Base-by-base conservation (phyloP, 2,797 vertebrate species). In the Myotis pilosus region DNA sequence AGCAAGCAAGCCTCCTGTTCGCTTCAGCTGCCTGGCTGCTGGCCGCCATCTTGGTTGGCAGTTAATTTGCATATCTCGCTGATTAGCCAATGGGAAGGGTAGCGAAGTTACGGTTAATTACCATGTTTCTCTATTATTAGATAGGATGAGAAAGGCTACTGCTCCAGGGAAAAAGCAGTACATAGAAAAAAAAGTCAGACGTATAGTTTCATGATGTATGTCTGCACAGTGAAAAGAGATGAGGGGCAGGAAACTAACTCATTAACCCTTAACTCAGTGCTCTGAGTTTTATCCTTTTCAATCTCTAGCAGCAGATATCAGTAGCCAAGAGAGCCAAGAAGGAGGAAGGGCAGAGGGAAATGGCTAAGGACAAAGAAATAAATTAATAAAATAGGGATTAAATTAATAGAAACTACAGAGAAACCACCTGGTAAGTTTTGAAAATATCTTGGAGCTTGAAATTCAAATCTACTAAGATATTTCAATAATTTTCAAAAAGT, bases 401-500 rank as follows among this genome's bases (percentile, higher is more conserved):
- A 60, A 20, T 33, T 22, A 7, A 51, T 23, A 68, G 6, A 71
- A 94, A 64, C 75, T 41, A 71, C 25, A 88, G 51, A 94, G 71
- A 86, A 82, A 82, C 30, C 62, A 55, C 0, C 17, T 19, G 23
- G 23, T n/a, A 85, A 88, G 47, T 72, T 22, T 68, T 25, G 51
- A 49, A 91, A 95, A 55, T 22, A 82, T 36, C 47, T 62, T 71
- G 33, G 17, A 75, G 51, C 19, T 53, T 72, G 28, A 95, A 96
- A 87, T 90, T 78, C 30, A 92, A 44, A 96, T 47, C 41, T 75
- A 68, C 22, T 60, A 87, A 80, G 49, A 92, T 51, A 69, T 51
- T 87, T 90, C 25, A 69, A 36, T 44, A 57, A 51, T 78, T 86
- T 53, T 64, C n/a, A n/a, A 69, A 72, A 49, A 78, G 15, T 12